Evolutionary conservation across 1,140 invertebrate genomes (phyloP).

Genomic region (Aphis gossypii): DNA sequence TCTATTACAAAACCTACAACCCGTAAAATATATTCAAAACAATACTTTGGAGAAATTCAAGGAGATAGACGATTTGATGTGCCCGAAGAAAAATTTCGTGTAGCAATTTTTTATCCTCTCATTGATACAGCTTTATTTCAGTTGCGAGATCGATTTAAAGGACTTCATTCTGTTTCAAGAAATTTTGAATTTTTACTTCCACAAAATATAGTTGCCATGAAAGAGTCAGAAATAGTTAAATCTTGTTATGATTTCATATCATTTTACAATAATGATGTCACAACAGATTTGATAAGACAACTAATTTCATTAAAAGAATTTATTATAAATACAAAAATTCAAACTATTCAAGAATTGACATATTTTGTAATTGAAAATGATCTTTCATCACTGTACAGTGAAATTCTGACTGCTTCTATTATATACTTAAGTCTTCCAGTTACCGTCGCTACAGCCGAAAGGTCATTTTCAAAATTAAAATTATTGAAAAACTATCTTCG

Average conservation of each 20-base stretch:
- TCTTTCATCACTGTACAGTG: too few relatives aligned
- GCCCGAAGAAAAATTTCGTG: neutral
- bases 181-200: conserved; percentile 3
- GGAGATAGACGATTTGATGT: neutral
- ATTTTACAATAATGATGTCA: neutral
- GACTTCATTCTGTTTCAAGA: neutral
- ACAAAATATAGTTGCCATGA: neutral
- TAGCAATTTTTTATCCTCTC: neutral
- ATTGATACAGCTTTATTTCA: neutral
- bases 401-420: too few relatives aligned
- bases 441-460: too few relatives aligned
- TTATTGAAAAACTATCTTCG: too few relatives aligned
- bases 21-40: conserved; percentile 13
- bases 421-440: too few relatives aligned
- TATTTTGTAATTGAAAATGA: too few relatives aligned
- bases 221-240: neutral
- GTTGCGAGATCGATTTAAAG: neutral
- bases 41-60: conserved; percentile 1
- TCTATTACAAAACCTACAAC: neutral
- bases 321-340: too few relatives aligned
- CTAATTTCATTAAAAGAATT: neutral
- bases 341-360: too few relatives aligned
- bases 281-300: neutral
- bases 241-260: neutral
- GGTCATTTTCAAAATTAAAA: too few relatives aligned